These are phyloP conservation scores for Thysanoteuthis rhombus DNA, from an alignment of 2,888 invertebrate species.

Conservation along the genomic window DNA sequence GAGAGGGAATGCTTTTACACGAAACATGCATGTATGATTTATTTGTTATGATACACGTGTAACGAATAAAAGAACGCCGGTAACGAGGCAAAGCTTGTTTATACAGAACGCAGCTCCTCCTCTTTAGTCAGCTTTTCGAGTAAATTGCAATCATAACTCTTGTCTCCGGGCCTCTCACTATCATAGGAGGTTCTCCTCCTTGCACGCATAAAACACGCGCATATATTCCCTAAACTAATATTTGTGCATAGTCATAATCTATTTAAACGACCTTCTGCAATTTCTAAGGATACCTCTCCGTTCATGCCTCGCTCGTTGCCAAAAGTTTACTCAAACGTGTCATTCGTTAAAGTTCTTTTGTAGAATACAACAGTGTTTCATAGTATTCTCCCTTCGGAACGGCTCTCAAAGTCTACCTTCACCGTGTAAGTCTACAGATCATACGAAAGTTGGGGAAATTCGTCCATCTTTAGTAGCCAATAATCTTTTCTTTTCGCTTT, in stretches of 20 bases:
- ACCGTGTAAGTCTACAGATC: too few species aligned
- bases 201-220: background rate
- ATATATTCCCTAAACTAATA: background rate
- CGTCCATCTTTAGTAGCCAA: too few species aligned
- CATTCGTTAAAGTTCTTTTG: background rate
- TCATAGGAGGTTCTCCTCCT: background rate
- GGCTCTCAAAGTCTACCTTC: too few species aligned
- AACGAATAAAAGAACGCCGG: background rate
- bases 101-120: background rate
- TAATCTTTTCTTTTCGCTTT: too few species aligned
- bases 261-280: background rate
- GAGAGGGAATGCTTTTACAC: background rate
- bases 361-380: background rate
- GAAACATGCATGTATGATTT: background rate
- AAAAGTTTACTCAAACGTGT: too few species aligned
- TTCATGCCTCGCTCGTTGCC: background rate
- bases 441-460: too few species aligned
- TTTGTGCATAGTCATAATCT: background rate
- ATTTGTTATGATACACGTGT: background rate
- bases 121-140: background rate
- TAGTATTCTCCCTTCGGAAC: too few species aligned
- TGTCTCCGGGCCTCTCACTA: background rate
- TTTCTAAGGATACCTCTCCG: background rate
- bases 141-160: background rate
- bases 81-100: background rate